Base-by-base conservation (phyloP, 2,888 invertebrate species). In the Autographa pulchrina region DNA sequence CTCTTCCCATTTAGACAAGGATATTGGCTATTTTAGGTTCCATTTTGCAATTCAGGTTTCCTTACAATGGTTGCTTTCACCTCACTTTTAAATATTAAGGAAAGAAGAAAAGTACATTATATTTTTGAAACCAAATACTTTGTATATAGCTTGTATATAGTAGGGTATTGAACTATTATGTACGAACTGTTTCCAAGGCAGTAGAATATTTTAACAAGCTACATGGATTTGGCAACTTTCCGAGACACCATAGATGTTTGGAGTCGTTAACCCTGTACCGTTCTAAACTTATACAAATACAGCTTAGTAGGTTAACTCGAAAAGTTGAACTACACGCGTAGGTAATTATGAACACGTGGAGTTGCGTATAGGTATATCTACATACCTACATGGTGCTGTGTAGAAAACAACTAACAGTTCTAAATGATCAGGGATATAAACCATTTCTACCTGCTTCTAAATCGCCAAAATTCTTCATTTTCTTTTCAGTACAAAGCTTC, bases 171-270 rank as follows among this genome's bases (percentile, higher is more conserved):
- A 65, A 59, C 31, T 67, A 4, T 61, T 43, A 14, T 14, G 18
- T 16, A 61, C 43, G 14, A 31, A 43, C 16, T 18, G 38, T 16
- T 61, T 54, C 35, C 38, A 62, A 54, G 38, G 41, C 56, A 25
- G 11, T 38, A 25, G 25, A 35, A 18, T 65, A 65, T 25, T 74
- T 65, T 48, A 59, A 58, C 64, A 62, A 31, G 52, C 43, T 58
- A 71, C 56, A 68, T 65, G 62, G 52, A 56, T 31, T 75, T 75
- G 79, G 70, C 75, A 75, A 13, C 16, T 9, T 62, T 66, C 72
- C 72, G 62, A 71, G 68, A 58, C 59, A 48, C 59, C 13, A n/a
- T 16, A 68, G 62, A 71, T 65, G 65, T 63, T 72, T 31, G 16
- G 32, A 64, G 38, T 41, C 13, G 48, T 52, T 35, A 62, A 38